A percentile compares a stretch with the other conserved stretches of the same genome.
Evolutionary conservation across 2,113 vertebrate species (phyloP).

Genomic region (Amphiprion ocellaris): DNA sequence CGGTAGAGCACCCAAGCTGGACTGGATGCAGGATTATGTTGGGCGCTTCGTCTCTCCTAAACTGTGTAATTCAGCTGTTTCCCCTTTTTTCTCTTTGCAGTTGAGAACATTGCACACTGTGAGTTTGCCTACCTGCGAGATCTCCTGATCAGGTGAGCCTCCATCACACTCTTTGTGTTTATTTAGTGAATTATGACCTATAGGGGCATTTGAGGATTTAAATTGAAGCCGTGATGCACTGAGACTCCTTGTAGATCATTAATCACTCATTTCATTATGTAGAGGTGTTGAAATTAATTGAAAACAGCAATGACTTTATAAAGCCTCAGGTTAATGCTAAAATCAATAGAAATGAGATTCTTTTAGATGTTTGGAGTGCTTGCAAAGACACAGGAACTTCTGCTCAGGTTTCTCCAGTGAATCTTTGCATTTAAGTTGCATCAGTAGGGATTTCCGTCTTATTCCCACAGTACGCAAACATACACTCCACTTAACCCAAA

Average conservation of each 20-base stretch:
- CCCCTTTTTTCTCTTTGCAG: slow-evolving; percentile 78
- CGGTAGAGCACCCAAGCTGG: slow-evolving; percentile 2
- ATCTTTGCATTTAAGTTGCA: background rate
- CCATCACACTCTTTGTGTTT: background rate
- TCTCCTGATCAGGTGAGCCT: slow-evolving; percentile 95
- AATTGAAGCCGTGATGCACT: background rate
- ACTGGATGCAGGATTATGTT: background rate
- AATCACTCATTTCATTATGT: slow-evolving; percentile 11
- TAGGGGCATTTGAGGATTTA: background rate
- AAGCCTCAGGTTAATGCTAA: slow-evolving; percentile 8
- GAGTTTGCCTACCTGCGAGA: slow-evolving; percentile 98
- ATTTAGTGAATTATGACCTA: background rate
- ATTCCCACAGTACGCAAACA: too few species aligned
- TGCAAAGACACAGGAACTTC: background rate
- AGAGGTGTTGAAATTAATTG: slow-evolving; percentile 36
- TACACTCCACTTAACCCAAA: too few species aligned
- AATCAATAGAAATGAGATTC: slow-evolving; percentile 42
- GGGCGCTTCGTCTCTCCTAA: background rate
- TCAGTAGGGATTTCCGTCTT: too few species aligned
- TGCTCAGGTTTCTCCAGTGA: background rate
- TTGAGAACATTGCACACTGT: slow-evolving; percentile 97
- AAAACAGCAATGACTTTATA: background rate
- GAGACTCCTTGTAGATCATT: background rate
- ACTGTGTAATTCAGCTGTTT: background rate
- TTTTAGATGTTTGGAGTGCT: slow-evolving; percentile 2